phyloP scores from a whole-genome alignment of 1,140 invertebrate genomes.

The Zaprionus vittiger region DNA sequence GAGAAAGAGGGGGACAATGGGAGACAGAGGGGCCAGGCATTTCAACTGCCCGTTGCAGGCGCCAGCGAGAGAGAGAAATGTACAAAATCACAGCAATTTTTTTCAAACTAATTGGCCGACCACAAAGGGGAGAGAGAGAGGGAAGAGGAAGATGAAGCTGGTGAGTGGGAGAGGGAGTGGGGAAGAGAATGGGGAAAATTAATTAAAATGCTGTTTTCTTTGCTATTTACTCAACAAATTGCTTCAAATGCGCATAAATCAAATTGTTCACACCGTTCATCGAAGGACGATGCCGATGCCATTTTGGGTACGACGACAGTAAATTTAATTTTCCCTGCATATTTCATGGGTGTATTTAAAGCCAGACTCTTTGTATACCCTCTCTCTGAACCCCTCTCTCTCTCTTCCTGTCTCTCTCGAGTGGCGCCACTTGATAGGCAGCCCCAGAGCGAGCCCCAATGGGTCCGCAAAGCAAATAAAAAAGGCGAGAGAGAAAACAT shows the following conservation, averaged over 20 bases:
- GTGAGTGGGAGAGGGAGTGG: slow-evolving; percentile 16
- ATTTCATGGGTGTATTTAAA: slow-evolving; percentile 60
- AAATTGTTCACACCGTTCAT: slow-evolving; percentile 73
- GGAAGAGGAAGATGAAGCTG: slow-evolving; percentile 33
- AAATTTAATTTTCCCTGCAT: slow-evolving; percentile 75
- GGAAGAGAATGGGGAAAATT: slow-evolving; percentile 53
- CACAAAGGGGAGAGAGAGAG: slow-evolving; percentile 32
- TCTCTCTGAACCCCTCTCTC: neutral
- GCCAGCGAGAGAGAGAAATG: slow-evolving; percentile 39
- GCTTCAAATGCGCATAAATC: slow-evolving; percentile 81
- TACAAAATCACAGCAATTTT: slow-evolving; percentile 67
- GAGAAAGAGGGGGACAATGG: neutral
- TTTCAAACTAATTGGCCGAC: slow-evolving; percentile 66
- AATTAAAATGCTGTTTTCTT: slow-evolving; percentile 76
- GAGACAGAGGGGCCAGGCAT: neutral
- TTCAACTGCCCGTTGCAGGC: slow-evolving; percentile 58
- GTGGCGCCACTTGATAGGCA: slow-evolving; percentile 42
- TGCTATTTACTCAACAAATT: slow-evolving; percentile 80
- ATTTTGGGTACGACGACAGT: slow-evolving; percentile 26
- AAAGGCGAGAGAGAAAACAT: slow-evolving; percentile 34
- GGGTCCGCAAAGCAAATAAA: slow-evolving; percentile 7
- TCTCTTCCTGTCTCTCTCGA: slow-evolving; percentile 22
- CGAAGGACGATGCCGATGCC: slow-evolving; percentile 39
- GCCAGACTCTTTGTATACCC: neutral
- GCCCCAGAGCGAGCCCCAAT: slow-evolving; percentile 24